Conservation (phyloP, 2,113 vertebrate species). For the Phalacrocorax pelagicus region DNA sequence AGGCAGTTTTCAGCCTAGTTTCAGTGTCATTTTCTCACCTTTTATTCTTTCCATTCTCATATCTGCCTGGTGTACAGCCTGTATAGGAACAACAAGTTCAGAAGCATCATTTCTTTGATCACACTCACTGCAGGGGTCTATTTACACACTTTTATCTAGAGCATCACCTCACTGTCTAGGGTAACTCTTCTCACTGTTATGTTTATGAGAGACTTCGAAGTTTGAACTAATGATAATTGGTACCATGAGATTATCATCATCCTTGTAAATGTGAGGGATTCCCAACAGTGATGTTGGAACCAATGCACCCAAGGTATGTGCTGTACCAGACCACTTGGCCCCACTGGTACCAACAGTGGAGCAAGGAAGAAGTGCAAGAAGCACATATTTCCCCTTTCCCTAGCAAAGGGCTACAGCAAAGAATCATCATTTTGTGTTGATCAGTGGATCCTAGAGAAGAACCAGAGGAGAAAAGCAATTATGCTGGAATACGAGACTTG, state of each 20-base stretch:
- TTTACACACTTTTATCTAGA: not conserved
- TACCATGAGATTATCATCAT: not conserved
- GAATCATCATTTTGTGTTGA: not conserved
- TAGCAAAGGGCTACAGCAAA: not conserved
- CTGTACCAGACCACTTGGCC: not conserved
- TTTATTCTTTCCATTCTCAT: not conserved
- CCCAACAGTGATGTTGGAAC: not conserved
- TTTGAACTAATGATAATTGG: not conserved
- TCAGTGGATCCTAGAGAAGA: not conserved
- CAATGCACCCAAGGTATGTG: rapidly evolving
- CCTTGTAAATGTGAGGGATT: not conserved
- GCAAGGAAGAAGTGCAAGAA: not conserved
- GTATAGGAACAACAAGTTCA: not conserved
- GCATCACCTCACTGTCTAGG: not conserved
- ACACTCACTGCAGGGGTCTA: not conserved
- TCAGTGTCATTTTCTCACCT: constrained; percentile 17
- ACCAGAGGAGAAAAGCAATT: not conserved
- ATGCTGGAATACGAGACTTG: not conserved
- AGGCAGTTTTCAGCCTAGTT: not conserved
- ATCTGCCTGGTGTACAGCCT: not conserved
- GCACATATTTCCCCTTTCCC: not conserved
- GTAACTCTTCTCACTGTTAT: not conserved
- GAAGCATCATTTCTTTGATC: not conserved
- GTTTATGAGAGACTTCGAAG: not conserved
- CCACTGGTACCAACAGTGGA: not conserved